phyloP scores from a whole-genome alignment of 2,113 vertebrate species.

The Misgurnus anguillicaudatus region DNA sequence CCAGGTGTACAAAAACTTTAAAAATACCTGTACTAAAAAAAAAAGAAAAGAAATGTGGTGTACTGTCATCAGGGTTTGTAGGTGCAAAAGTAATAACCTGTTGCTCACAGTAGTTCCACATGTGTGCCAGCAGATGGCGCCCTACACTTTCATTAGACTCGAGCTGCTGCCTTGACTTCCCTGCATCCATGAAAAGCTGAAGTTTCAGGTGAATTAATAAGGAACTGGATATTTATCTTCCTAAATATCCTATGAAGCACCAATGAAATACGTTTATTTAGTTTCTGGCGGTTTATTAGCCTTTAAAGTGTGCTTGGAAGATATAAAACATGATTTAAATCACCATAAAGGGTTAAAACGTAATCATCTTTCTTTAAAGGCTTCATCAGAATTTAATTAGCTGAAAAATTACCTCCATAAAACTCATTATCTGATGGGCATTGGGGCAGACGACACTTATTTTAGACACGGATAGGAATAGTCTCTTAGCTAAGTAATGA shows the following conservation, averaged over 20 bases:
- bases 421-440: slow-evolving; percentile 28
- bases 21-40: too few species aligned
- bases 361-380: slow-evolving; percentile 13
- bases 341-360: not conserved
- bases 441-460: not conserved
- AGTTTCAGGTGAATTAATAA: not conserved
- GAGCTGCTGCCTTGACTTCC: not conserved
- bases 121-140: slow-evolving; percentile 14
- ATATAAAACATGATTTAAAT: slow-evolving; percentile 17
- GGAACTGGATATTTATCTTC: too few species aligned
- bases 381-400: slow-evolving; percentile 35
- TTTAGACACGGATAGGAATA: not conserved
- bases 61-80: not conserved
- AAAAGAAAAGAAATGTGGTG: too few species aligned
- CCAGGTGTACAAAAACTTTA: too few species aligned
- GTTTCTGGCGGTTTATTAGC: not conserved
- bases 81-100: not conserved
- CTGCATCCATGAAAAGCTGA: not conserved
- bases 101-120: not conserved
- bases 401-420: slow-evolving; percentile 25
- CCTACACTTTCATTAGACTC: not conserved
- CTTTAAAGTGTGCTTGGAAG: not conserved
- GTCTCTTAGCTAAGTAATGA: not conserved
- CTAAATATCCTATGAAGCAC: too few species aligned
- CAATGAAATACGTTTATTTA: not conserved